Conservation (phyloP, 2,888 invertebrate genomes). For the Hypselothyrea guttata region DNA sequence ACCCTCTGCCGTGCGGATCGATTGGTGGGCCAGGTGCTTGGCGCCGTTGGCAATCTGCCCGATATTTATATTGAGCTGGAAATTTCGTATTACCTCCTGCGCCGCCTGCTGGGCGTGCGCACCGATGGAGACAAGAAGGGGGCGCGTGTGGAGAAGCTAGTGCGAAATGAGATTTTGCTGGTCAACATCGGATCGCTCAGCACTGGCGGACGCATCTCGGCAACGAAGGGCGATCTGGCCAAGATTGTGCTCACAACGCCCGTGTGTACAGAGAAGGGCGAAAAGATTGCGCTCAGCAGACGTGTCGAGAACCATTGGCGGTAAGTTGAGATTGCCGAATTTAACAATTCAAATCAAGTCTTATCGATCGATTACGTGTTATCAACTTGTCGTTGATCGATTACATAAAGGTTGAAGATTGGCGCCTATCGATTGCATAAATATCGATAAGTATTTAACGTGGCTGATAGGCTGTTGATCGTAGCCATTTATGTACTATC, state of each 20-base stretch:
- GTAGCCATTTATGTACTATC: too few relatives aligned
- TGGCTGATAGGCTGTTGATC: too few relatives aligned
- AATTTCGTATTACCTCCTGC: constrained; percentile 97
- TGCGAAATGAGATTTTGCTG: constrained; percentile 94
- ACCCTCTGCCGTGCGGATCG: constrained; percentile 99
- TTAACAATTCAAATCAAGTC: too few relatives aligned
- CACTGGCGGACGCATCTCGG: constrained; percentile 97
- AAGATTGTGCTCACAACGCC: constrained; percentile 98
- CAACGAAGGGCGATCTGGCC: constrained; percentile 97
- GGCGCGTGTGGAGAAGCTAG: constrained; percentile 96
- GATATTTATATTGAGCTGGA: constrained; percentile 99
- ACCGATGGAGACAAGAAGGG: constrained; percentile 99
- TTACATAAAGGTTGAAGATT: too few relatives aligned
- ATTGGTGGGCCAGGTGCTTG: constrained; percentile 97
- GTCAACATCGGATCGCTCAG: constrained; percentile 99
- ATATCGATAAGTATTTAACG: too few relatives aligned
- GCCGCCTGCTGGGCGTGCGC: constrained; percentile 97
- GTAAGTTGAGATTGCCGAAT: constrained; percentile 83
- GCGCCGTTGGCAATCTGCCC: constrained; percentile 97
- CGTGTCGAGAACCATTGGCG: constrained; percentile 99
- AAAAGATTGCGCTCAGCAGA: constrained; percentile 99
- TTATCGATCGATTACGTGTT: too few relatives aligned
- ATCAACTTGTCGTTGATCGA: too few relatives aligned
- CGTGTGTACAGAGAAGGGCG: constrained; percentile 99
- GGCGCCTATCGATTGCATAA: too few relatives aligned